Conservation (phyloP, 1,140 invertebrate genomes). For the Scaptodrosophila lebanonensis region DNA sequence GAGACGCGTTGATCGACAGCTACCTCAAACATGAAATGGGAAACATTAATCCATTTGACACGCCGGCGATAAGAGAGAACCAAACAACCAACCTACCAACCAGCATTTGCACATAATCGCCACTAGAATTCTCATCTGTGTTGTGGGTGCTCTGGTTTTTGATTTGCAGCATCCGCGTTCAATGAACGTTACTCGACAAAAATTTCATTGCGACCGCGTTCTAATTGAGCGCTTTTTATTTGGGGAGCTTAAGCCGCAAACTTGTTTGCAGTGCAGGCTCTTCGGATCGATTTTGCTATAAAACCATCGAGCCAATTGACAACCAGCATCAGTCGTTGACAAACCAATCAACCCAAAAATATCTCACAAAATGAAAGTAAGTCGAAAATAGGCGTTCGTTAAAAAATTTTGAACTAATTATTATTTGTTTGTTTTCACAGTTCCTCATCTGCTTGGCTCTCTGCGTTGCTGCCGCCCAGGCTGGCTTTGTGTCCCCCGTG, state of each 20-base stretch:
- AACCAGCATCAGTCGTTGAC: slow-evolving; percentile 60
- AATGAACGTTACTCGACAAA: slow-evolving; percentile 55
- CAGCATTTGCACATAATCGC: slow-evolving; percentile 51
- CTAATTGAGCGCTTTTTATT: slow-evolving; percentile 52
- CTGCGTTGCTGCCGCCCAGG: slow-evolving; percentile 62
- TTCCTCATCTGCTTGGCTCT: slow-evolving; percentile 68
- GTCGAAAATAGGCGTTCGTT: background rate
- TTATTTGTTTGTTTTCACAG: slow-evolving; percentile 11
- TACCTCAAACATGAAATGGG: slow-evolving; percentile 19
- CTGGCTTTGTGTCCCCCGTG: slow-evolving; percentile 49
- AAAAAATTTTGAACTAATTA: slow-evolving; percentile 5
- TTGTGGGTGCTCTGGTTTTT: background rate
- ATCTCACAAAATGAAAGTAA: slow-evolving; percentile 59
- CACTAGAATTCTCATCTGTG: too few species aligned
- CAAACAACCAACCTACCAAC: too few species aligned
- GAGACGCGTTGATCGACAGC: slow-evolving; percentile 30
- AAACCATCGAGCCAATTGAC: slow-evolving; percentile 37
- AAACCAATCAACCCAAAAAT: slow-evolving; percentile 26
- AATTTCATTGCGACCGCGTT: slow-evolving; percentile 40
- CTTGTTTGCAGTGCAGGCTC: slow-evolving; percentile 40
- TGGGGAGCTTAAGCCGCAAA: slow-evolving; percentile 54
- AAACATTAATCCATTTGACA: slow-evolving; percentile 70
- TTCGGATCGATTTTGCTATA: slow-evolving; percentile 43
- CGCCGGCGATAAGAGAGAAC: slow-evolving; percentile 15
- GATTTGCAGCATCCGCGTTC: slow-evolving; percentile 61